phyloP scores from a whole-genome alignment of 2,888 invertebrate genomes.

The Agonopterix heracliana region DNA sequence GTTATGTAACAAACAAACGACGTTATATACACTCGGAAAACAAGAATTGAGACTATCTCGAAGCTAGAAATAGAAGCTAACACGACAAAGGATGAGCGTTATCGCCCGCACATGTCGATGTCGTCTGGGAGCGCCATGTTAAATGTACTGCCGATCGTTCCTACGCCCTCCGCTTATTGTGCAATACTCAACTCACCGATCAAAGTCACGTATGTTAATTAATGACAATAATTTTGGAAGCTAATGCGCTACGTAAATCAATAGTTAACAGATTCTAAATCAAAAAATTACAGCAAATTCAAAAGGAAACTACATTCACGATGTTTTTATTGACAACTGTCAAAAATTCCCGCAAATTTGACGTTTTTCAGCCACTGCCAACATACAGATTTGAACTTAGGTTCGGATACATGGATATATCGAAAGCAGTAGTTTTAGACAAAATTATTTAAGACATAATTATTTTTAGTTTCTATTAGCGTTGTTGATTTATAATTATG shows the following conservation, averaged over 20 bases:
- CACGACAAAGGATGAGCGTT: slow-evolving; percentile 60
- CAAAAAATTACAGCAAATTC: slow-evolving; percentile 24
- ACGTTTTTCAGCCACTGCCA: slow-evolving; percentile 29
- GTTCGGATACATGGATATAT: slow-evolving; percentile 10
- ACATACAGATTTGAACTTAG: slow-evolving; percentile 2
- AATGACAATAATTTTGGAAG: slow-evolving; percentile 15
- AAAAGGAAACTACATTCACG: slow-evolving; percentile 40
- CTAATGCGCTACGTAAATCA: slow-evolving; percentile 16
- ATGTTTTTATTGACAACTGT: slow-evolving; percentile 72
- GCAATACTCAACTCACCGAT: slow-evolving; percentile 50
- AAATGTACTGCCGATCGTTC: slow-evolving; percentile 41
- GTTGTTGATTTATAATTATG: too few species aligned
- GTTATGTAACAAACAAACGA: slow-evolving; percentile 47
- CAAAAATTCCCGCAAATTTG: slow-evolving; percentile 69
- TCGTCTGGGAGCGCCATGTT: slow-evolving; percentile 69
- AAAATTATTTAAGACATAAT: too few species aligned
- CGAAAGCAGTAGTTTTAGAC: neutral
- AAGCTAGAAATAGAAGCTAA: slow-evolving; percentile 43
- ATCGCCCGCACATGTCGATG: slow-evolving; percentile 69
- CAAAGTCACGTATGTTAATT: slow-evolving; percentile 29
- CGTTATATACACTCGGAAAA: slow-evolving; percentile 40
- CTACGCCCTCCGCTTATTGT: slow-evolving; percentile 30
- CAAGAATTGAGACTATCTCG: slow-evolving; percentile 29
- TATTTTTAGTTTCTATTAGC: too few species aligned
- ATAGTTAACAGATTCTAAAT: slow-evolving; percentile 19